These are phyloP conservation scores for Alectura lathami DNA, from an alignment of 2,113 vertebrate genomes.

Conservation along the genomic window DNA sequence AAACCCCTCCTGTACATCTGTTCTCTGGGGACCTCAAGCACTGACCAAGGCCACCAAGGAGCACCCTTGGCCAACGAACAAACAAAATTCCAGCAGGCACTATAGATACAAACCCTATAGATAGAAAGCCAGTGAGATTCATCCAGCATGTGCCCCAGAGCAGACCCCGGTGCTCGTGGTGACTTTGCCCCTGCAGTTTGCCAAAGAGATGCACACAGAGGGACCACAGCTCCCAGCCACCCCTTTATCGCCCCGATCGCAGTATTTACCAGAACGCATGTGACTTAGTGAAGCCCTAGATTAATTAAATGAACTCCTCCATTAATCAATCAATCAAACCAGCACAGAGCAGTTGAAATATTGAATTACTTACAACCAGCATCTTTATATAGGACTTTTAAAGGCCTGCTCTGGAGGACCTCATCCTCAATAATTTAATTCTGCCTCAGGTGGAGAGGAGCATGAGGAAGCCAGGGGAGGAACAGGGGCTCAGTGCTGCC, in stretches of 20 bases:
- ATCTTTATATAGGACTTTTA: constrained; percentile 68
- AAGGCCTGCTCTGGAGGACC: constrained; percentile 62
- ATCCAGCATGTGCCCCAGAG: neutral
- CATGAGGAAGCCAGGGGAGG: neutral
- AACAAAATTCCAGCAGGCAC: neutral
- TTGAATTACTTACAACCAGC: constrained; percentile 70
- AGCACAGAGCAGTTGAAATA: constrained; percentile 67
- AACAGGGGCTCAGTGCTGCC: neutral
- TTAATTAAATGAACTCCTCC: constrained; percentile 71
- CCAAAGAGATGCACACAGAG: neutral
- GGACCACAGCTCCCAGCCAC: neutral
- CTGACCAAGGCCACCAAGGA: accelerated
- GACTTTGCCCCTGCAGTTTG: neutral
- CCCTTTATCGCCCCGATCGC: neutral
- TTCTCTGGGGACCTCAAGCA: neutral
- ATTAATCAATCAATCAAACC: constrained; percentile 73
- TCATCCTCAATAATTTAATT: constrained; percentile 47
- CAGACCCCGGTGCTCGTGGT: neutral
- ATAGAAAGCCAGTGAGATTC: neutral
- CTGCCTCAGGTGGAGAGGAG: neutral
- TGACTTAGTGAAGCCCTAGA: constrained; percentile 64
- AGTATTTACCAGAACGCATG: constrained; percentile 65
- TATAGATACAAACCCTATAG: constrained; percentile 57
- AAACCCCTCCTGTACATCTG: neutral
- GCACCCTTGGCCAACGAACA: neutral